A percentile compares a stretch with the other conserved stretches of the same genome.
Evolutionary conservation across 2,113 vertebrate species (phyloP).

Genomic region (Himantopus leucocephalus): DNA sequence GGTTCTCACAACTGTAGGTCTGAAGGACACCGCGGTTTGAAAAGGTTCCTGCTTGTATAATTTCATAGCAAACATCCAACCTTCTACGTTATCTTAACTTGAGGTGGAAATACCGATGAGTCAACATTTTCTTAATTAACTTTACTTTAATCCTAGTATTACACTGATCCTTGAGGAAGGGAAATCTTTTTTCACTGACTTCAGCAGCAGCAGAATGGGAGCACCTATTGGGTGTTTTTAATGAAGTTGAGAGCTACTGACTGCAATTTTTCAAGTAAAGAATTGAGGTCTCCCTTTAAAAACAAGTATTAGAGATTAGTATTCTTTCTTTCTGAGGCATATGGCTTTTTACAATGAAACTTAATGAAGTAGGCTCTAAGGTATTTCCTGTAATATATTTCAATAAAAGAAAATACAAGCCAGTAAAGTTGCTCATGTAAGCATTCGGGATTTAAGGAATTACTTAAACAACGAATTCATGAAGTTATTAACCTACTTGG

Average conservation of each 20-base stretch:
- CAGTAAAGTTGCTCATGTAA: slow-evolving; percentile 5
- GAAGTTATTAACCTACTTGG: not conserved
- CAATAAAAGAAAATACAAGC: slow-evolving; percentile 13
- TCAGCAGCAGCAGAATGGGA: not conserved
- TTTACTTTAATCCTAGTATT: not conserved
- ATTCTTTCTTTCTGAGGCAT: not conserved
- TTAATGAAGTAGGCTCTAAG: not conserved
- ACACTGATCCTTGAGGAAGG: not conserved
- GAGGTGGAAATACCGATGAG: not conserved
- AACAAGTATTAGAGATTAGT: not conserved
- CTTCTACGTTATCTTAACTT: not conserved
- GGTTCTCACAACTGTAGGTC: not conserved
- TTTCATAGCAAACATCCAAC: not conserved
- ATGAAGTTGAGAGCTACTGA: not conserved
- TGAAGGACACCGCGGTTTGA: not conserved
- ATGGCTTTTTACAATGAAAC: not conserved
- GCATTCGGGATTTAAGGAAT: slow-evolving; percentile 24
- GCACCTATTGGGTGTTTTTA: not conserved
- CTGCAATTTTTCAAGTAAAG: not conserved
- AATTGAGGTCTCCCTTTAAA: not conserved
- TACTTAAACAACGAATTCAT: not conserved
- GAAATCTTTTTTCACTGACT: not conserved
- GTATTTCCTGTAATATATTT: slow-evolving; percentile 19
- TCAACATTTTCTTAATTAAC: not conserved
- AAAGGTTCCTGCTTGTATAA: not conserved